Evolutionary conservation across 1,140 invertebrate species (phyloP).

Genomic region (Lysiphlebus fabarum): DNA sequence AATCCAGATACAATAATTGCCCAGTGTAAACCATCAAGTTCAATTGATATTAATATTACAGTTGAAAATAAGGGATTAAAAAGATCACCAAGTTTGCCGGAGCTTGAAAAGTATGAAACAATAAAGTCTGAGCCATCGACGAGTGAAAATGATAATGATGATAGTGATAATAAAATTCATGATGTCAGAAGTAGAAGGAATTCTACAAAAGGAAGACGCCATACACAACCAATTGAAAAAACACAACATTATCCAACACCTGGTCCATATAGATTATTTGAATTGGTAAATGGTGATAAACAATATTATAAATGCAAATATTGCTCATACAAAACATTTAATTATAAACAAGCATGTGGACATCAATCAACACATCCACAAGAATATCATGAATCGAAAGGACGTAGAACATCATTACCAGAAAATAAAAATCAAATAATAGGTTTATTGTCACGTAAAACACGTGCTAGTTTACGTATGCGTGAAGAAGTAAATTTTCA

Average conservation of each 20-base stretch:
- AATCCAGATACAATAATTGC: conserved; percentile 25
- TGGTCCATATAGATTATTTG: too few species aligned
- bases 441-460: background rate
- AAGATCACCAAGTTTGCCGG: background rate
- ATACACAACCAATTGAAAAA: too few species aligned
- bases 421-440: too few species aligned
- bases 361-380: too few species aligned
- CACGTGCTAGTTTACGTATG: conserved; percentile 3
- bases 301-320: conserved; percentile 7
- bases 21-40: conserved; percentile 14
- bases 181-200: too few species aligned
- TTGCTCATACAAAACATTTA: background rate
- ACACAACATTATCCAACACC: too few species aligned
- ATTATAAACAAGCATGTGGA: too few species aligned
- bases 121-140: background rate
- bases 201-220: too few species aligned
- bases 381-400: too few species aligned
- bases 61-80: background rate
- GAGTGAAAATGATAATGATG: background rate
- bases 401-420: too few species aligned
- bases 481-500: conserved; percentile 8
- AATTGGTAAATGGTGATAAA: background rate
- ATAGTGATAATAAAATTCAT: background rate
- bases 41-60: background rate
- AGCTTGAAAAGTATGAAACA: background rate